phyloP scores from a whole-genome alignment of 2,888 invertebrate species.

The Sipunculus nudus region DNA sequence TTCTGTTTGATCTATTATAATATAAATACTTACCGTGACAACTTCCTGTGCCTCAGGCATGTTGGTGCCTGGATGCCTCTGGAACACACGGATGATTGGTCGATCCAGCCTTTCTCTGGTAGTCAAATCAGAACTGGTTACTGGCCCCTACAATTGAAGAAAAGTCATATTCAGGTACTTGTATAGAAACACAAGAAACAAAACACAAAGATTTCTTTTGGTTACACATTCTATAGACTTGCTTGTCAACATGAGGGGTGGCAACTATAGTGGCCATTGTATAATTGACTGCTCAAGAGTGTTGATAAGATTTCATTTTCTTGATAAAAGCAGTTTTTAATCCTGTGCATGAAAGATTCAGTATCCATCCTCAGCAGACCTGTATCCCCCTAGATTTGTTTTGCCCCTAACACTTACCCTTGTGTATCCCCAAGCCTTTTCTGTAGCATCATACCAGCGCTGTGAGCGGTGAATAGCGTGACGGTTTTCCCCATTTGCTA shows the following conservation, averaged over 20 bases:
- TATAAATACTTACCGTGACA: constrained; percentile 57
- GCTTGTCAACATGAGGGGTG: too few species aligned
- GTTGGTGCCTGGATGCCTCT: constrained; percentile 65
- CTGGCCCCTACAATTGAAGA: constrained; percentile 57
- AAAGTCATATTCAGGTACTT: background rate
- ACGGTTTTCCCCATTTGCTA: constrained; percentile 60
- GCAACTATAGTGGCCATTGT: too few species aligned
- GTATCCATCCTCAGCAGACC: too few species aligned
- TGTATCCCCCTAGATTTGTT: too few species aligned
- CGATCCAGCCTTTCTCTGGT: constrained; percentile 61
- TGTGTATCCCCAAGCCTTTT: constrained; percentile 59
- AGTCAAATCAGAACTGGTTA: constrained; percentile 53
- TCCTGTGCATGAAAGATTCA: too few species aligned
- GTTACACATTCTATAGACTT: too few species aligned
- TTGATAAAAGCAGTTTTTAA: too few species aligned
- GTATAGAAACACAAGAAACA: background rate
- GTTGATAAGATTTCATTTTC: too few species aligned
- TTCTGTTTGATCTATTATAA: too few species aligned
- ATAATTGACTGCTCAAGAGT: too few species aligned
- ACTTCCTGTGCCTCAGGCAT: constrained; percentile 65
- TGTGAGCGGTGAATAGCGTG: constrained; percentile 61
- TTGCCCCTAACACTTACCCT: constrained; percentile 54
- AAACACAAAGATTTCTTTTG: background rate
- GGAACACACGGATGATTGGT: constrained; percentile 62
- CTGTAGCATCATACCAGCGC: constrained; percentile 64